Evolutionary conservation across 2,113 vertebrate species (phyloP).

Genomic region (Trogon surrucura): DNA sequence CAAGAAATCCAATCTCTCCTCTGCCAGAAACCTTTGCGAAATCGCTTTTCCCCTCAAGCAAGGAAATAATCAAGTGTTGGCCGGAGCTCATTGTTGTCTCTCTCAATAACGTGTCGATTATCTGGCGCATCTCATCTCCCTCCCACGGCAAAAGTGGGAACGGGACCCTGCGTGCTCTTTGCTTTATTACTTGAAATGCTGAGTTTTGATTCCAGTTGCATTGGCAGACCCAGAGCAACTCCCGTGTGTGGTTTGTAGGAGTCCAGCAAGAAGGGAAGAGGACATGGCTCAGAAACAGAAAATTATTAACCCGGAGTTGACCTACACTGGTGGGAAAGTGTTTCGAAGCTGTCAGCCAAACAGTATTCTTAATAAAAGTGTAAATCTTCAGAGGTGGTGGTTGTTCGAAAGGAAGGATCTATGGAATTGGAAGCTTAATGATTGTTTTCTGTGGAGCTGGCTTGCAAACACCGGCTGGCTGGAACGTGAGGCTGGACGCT

Average conservation of each 20-base stretch:
- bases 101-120: neutral
- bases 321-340: neutral
- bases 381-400: neutral
- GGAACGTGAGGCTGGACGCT: neutral
- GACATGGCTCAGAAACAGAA: neutral
- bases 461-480: no score
- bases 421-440: neutral
- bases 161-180: neutral
- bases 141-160: neutral
- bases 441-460: neutral
- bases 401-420: neutral
- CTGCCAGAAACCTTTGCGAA: neutral
- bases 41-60: conserved; percentile 6
- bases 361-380: neutral
- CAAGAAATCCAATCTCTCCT: neutral
- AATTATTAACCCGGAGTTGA: neutral
- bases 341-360: neutral
- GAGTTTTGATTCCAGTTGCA: neutral
- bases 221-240: neutral
- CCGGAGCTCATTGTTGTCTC: neutral
- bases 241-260: accelerated
- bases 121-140: neutral
- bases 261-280: neutral
- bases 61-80: neutral
- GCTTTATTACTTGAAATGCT: neutral